A percentile compares a stretch with the other conserved stretches of the same genome.
Evolutionary conservation across 1,140 invertebrate species (phyloP).

Genomic region (Aphaenogaster rudis): DNA sequence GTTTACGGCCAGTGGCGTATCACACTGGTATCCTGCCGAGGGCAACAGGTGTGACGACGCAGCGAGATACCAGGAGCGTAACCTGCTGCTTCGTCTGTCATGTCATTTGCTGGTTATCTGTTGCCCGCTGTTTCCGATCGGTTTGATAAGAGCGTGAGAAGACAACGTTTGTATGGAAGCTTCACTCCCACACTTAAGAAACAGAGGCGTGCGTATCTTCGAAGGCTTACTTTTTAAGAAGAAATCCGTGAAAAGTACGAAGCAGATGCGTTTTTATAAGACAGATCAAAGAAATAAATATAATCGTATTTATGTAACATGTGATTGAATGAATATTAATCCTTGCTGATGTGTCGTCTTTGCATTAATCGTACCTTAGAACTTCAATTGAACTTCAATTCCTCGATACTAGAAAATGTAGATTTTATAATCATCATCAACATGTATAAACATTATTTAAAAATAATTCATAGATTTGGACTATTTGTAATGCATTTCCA

Average conservation of each 20-base stretch:
- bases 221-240: background rate
- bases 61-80: constrained; percentile 63
- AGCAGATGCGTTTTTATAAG: background rate
- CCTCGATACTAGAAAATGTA: background rate
- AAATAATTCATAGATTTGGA: background rate
- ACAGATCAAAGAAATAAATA: background rate
- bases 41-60: constrained; percentile 75
- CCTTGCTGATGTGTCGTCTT: background rate
- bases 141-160: background rate
- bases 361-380: background rate
- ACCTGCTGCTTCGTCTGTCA: background rate
- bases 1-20: constrained; percentile 79
- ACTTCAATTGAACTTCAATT: background rate
- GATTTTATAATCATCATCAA: background rate
- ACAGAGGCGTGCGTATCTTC: background rate
- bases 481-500: background rate
- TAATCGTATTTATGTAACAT: background rate
- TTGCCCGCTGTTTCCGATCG: background rate
- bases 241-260: background rate
- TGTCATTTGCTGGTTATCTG: background rate
- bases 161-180: background rate
- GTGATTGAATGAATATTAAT: background rate
- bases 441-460: background rate
- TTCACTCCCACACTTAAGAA: background rate
- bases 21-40: constrained; percentile 69